A percentile compares a stretch with the other conserved stretches of the same genome.
Conservation (phyloP, 2,113 vertebrate species). For the Malaclemys terrapin region DNA sequence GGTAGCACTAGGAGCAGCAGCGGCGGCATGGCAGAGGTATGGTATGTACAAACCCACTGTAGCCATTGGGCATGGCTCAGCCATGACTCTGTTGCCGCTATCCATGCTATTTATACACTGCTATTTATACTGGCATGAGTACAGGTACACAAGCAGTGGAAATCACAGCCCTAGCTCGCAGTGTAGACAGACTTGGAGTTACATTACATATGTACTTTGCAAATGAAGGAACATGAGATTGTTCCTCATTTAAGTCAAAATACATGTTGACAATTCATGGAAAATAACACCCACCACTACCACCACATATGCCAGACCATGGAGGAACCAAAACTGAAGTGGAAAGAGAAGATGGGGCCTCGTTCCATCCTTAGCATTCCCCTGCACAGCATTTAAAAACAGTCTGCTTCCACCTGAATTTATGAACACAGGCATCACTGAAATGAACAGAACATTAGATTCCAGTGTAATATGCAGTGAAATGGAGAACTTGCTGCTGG, state of each 20-base stretch:
- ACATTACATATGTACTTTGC: accelerated
- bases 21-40: too few species aligned
- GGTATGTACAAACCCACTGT: neutral
- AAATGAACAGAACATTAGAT: conserved; percentile 18
- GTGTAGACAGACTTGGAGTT: neutral
- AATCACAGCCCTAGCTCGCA: neutral
- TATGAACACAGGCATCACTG: neutral
- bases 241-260: neutral
- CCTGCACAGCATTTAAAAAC: neutral
- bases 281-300: neutral
- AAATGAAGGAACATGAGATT: neutral
- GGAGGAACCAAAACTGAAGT: neutral
- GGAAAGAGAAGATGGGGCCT: neutral
- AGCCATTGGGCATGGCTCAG: neutral
- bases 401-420: neutral
- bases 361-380: neutral
- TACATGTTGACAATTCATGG: neutral
- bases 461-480: neutral
- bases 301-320: neutral
- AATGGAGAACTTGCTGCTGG: neutral
- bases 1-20: neutral
- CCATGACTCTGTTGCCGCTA: neutral
- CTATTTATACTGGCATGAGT: neutral
- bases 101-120: neutral
- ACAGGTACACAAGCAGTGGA: neutral